Percentiles rank a stretch among this genome's conserved stretches.
Conservation (phyloP, 2,797 vertebrate species). For the Poeciliopsis paucimaculata region DNA sequence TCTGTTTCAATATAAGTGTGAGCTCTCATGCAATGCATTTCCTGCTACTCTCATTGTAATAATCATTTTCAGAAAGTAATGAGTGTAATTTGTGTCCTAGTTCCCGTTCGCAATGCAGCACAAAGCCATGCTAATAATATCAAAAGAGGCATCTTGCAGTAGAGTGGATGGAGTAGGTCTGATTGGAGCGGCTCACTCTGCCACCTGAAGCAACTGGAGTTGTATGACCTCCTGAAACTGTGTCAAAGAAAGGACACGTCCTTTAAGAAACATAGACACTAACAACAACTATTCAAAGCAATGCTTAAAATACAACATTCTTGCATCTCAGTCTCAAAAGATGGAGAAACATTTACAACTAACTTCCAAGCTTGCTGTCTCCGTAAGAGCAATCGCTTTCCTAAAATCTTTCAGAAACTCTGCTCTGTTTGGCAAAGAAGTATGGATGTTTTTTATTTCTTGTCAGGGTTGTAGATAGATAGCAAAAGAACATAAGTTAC, state of each 20-base stretch:
- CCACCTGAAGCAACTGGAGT: neutral
- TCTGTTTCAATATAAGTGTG: neutral
- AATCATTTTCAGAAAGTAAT: neutral
- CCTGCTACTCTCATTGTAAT: neutral
- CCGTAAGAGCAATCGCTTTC: slow-evolving; percentile 3
- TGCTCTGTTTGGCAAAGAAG: slow-evolving; percentile 13
- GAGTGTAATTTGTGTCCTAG: slow-evolving; percentile 3
- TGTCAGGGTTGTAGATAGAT: slow-evolving; percentile 14
- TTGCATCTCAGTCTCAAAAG: slow-evolving; percentile 20
- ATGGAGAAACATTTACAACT: slow-evolving; percentile 12
- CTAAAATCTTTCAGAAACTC: neutral
- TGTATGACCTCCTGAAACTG: neutral
- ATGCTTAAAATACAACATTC: slow-evolving; percentile 25
- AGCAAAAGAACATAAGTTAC: slow-evolving; percentile 5
- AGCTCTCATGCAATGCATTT: neutral
- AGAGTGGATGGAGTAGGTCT: neutral
- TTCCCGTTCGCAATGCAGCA: neutral
- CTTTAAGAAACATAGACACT: slow-evolving; percentile 46
- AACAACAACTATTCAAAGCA: slow-evolving; percentile 20
- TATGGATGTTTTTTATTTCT: slow-evolving; percentile 10
- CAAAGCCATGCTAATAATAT: neutral
- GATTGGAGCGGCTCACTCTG: slow-evolving; percentile 10
- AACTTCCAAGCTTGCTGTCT: slow-evolving; percentile 12
- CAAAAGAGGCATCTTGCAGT: slow-evolving; percentile 1
- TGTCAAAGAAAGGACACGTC: slow-evolving; percentile 18